Conservation (phyloP, 2,888 invertebrate genomes). For the Zhuqinia jingwanae region DNA sequence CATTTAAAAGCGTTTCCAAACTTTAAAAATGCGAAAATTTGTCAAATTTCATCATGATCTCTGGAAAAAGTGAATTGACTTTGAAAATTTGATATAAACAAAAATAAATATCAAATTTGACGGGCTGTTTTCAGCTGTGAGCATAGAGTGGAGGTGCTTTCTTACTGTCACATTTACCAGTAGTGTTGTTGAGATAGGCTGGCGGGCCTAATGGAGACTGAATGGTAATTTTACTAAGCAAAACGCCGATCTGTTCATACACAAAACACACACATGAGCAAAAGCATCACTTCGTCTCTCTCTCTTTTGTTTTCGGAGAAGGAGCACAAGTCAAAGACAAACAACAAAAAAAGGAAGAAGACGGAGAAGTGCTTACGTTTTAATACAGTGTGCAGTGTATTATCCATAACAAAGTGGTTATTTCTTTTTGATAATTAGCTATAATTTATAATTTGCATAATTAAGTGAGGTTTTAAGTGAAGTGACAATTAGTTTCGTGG, state of each 20-base stretch:
- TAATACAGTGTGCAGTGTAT: too few relatives aligned
- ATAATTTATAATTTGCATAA: not conserved
- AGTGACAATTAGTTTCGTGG: not conserved
- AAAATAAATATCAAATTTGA: not conserved
- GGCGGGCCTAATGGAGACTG: constrained; percentile 27
- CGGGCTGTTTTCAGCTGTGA: not conserved
- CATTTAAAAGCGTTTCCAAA: too few relatives aligned
- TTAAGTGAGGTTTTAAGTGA: too few relatives aligned
- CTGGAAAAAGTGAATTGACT: not conserved
- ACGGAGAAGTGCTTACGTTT: not conserved
- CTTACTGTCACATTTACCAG: not conserved
- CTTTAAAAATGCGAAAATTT: too few relatives aligned
- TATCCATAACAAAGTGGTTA: too few relatives aligned
- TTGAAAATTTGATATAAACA: too few relatives aligned
- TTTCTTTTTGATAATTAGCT: too few relatives aligned
- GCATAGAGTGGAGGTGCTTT: not conserved
- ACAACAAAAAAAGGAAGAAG: not conserved
- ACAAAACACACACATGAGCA: not conserved
- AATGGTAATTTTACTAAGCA: not conserved
- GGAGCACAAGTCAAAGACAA: not conserved
- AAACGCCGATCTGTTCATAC: not conserved
- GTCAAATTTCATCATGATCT: not conserved
- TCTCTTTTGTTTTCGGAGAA: not conserved
- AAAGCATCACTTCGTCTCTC: not conserved
- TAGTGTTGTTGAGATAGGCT: not conserved